Base-by-base conservation (phyloP, 2,888 invertebrate species). In the Eretmocerus hayati region DNA sequence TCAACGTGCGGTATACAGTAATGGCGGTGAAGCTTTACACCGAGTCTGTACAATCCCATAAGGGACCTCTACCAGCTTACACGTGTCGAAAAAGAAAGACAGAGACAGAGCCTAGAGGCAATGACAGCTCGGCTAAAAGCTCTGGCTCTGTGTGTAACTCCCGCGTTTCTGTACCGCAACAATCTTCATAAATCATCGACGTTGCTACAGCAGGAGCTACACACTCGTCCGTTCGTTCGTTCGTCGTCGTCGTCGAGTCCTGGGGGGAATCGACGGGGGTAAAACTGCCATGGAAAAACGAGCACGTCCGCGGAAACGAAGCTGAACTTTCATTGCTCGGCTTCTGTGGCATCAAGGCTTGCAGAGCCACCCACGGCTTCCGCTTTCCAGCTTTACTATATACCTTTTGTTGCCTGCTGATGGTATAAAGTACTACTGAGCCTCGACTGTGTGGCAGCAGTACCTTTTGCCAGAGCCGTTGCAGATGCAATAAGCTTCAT, bases 151-250 rank as follows among this genome's bases (percentile, higher is more conserved):
- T n/a, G n/a, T n/a, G n/a, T n/a, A n/a, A n/a, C 36, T 19, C 22
- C 30, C 41, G 33, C 18, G 23, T 21, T 15, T 32, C 20, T 8
- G 9, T 13, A 5, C n/a, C 18, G 52, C 46, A 40, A 46, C 48
- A 46, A 39, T 46, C 42, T 46, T 42, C 52, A 48, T 52, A 52
- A 52, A 52, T 52, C 52, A 52, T 52, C 46, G 46, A 42, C 33
- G 39, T 26, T 16, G 9, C 11, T 26, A 26, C 26, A 26, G 26
- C 6, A 11, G 26, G 26, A 26, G 26, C 8, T 6, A 26, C 8
- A 26, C 26, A 11, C 26, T 11, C n/a, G n/a, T n/a, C n/a, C n/a
- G n/a, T n/a, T n/a, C n/a, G n/a, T n/a, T n/a, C n/a, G n/a, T n/a
- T n/a, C n/a, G n/a, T 30, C 19, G 8, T 2, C 11, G 36, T 46